These are phyloP conservation scores for Cryptophagus acutangulus DNA, from an alignment of 2,888 invertebrate genomes.

Conservation along the genomic window DNA sequence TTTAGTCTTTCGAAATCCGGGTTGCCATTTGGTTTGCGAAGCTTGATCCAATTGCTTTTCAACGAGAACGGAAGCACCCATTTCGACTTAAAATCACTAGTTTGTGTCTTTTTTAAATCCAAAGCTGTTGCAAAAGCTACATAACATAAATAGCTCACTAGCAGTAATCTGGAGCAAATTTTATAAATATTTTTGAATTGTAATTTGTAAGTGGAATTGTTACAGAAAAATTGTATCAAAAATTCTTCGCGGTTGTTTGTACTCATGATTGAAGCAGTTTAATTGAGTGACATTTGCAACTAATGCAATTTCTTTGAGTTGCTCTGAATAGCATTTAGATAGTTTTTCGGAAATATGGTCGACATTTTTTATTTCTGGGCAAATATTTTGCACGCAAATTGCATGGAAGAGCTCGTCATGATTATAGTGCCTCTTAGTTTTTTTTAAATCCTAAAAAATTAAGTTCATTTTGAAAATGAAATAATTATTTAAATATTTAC, in stretches of 20 bases:
- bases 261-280: constrained; percentile 19
- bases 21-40: constrained; percentile 14
- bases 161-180: neutral
- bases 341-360: constrained; percentile 4
- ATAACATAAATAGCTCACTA: constrained; percentile 12
- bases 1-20: constrained; percentile 24
- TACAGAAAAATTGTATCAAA: constrained; percentile 20
- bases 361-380: constrained; percentile 12
- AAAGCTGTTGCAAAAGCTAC: constrained; percentile 14
- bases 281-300: constrained; percentile 14
- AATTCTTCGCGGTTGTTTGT: too few species aligned
- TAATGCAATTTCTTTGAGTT: constrained; percentile 20
- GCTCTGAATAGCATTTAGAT: constrained; percentile 20
- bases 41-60: constrained; percentile 22
- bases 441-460: constrained; percentile 25
- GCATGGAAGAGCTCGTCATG: constrained; percentile 28
- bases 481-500: too few species aligned
- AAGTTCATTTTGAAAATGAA: too few species aligned
- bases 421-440: constrained; percentile 24
- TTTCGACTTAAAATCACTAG: too few species aligned
- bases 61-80: constrained; percentile 25
- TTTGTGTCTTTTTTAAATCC: too few species aligned
- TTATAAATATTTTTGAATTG: neutral
- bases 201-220: constrained; percentile 11
- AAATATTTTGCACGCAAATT: constrained; percentile 24